These are phyloP conservation scores for Leucoma salicis DNA, from an alignment of 2,888 invertebrate genomes.

Conservation along the genomic window DNA sequence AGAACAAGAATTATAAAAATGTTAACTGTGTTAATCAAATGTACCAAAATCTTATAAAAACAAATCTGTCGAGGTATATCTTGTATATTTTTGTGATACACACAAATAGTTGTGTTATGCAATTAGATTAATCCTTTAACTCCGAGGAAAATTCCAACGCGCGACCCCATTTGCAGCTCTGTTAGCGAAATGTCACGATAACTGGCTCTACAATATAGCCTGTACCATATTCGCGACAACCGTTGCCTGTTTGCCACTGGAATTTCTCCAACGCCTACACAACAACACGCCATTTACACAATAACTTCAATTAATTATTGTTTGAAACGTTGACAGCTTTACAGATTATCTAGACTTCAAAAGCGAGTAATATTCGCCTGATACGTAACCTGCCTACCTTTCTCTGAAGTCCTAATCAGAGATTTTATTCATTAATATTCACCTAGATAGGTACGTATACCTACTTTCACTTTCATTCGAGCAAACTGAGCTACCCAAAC, in stretches of 20 bases:
- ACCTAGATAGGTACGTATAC: no score
- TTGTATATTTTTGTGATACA: no score
- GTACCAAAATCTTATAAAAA: no score
- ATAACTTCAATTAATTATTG: slow-evolving; percentile 44
- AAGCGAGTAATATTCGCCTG: slow-evolving; percentile 6
- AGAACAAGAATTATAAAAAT: no score
- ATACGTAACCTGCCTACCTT: slow-evolving; percentile 40
- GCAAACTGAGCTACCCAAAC: slow-evolving; percentile 12
- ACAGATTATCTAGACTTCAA: slow-evolving; percentile 32
- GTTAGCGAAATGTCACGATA: not conserved
- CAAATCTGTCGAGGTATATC: no score
- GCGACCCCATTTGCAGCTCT: no score
- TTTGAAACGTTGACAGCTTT: slow-evolving; percentile 39
- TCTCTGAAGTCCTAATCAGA: slow-evolving; percentile 25
- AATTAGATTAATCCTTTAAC: no score
- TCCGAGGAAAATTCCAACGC: no score
- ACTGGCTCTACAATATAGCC: slow-evolving; percentile 3
- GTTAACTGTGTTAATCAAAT: no score
- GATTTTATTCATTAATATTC: slow-evolving; percentile 31
- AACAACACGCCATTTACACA: slow-evolving; percentile 36
- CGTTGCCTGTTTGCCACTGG: slow-evolving; percentile 19
- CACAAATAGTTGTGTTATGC: no score
- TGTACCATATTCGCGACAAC: slow-evolving; percentile 14
- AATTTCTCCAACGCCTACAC: slow-evolving; percentile 33
- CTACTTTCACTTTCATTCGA: slow-evolving; percentile 38